A percentile compares a stretch with the other conserved stretches of the same genome.
These are phyloP conservation scores for Callithrix jacchus DNA, from an alignment of 2,113 vertebrate species.

Conservation along the genomic window DNA sequence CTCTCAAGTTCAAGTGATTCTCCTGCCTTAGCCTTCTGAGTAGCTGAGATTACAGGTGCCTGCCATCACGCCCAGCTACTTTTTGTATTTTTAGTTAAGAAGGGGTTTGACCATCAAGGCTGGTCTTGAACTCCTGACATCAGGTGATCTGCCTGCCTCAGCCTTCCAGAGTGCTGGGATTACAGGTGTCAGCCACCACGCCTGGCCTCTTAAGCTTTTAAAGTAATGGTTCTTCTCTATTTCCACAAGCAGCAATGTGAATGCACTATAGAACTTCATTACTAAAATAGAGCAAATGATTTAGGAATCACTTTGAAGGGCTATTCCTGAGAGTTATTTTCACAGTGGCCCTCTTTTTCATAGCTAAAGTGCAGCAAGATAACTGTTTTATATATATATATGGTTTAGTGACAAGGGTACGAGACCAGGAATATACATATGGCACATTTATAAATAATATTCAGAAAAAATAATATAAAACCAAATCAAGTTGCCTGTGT, in stretches of 20 bases:
- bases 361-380: neutral
- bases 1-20: no score
- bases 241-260: conserved; percentile 30
- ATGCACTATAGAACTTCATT: conserved; percentile 1
- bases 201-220: neutral
- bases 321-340: neutral
- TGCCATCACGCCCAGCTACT: no score
- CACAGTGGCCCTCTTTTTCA: neutral
- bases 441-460: neutral
- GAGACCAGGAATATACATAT: neutral
- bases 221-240: conserved; percentile 42
- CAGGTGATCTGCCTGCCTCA: no score
- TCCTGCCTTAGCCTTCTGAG: no score
- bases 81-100: no score
- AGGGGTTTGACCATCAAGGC: no score
- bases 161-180: no score
- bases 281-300: neutral
- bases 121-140: no score
- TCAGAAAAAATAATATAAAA: conserved; percentile 13
- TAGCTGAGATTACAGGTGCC: no score
- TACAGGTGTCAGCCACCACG: no score
- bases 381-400: neutral
- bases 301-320: conserved; percentile 28
- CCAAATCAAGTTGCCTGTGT: neutral
- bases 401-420: conserved; percentile 28